These are phyloP conservation scores for Abscondita cerata DNA, from an alignment of 2,888 invertebrate genomes.

Conservation along the genomic window DNA sequence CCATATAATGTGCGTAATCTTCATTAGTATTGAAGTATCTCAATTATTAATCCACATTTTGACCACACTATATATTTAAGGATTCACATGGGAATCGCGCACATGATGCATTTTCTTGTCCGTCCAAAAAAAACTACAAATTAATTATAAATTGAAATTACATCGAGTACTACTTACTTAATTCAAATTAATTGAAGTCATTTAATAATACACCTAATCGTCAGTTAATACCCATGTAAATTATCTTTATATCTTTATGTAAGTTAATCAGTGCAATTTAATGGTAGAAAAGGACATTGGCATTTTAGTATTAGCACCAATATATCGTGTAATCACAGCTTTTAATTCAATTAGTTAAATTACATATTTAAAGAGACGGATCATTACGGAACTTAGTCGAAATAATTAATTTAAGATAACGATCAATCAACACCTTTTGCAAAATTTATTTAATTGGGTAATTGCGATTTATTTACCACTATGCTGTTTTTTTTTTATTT, in stretches of 20 bases:
- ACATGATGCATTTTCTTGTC: no score
- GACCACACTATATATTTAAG: no score
- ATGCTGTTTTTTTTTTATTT: no score
- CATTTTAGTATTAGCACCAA: constrained; percentile 6
- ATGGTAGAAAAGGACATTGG: constrained; percentile 10
- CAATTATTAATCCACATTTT: no score
- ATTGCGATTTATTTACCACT: no score
- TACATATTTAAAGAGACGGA: constrained; percentile 25
- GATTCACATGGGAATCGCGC: no score
- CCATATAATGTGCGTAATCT: no score
- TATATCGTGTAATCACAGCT: constrained; percentile 8
- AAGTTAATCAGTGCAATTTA: constrained; percentile 14
- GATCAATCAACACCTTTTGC: constrained; percentile 42
- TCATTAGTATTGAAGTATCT: no score
- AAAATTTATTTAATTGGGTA: constrained; percentile 22
- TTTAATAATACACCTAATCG: constrained; percentile 25
- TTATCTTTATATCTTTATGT: constrained; percentile 11
- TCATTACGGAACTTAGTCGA: constrained; percentile 34
- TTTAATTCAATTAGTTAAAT: constrained; percentile 31
- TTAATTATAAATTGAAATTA: no score
- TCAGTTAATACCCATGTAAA: constrained; percentile 1
- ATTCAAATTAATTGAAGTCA: constrained; percentile 23
- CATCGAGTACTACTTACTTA: not conserved
- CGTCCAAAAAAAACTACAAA: no score
- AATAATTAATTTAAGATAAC: constrained; percentile 38